Base-by-base conservation (phyloP, 2,797 vertebrate genomes). In the Chaunax sp. region DNA sequence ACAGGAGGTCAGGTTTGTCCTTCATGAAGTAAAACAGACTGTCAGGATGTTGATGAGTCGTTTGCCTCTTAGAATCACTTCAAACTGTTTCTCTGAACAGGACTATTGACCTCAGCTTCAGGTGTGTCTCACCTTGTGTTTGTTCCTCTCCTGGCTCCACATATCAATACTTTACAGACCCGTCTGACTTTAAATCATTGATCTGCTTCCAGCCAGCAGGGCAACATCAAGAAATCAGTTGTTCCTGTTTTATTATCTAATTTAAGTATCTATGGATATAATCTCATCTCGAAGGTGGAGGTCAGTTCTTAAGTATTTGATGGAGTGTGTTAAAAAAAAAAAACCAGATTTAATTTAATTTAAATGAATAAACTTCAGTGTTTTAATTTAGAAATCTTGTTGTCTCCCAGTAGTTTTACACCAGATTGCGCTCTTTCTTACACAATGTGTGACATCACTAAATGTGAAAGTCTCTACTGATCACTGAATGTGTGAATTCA, bases 401-500 rank as follows among this genome's bases (percentile, higher is more conserved):
- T 5, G 2, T 44, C 33, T 15, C 16, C 25, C 25, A 53, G 59
- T 59, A 65, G 18, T 55, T 69, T 60, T 55, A 60, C 54, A 69
- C 40, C 19, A 3, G 2, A 7, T 19, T 15, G 1, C 22, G 2
- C 20, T 0, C n/a, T 41, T 10, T 33, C 22, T 22, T 9, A 19
- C 0, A 5, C 37, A 25, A 19, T 9, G 25, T 7, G 20, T 23
- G n/a, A 54, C 23, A 18, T 49, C 25, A 20, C 18, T 38, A 1
- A 20, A 30, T 4, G 15, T 8, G 23, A 15, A 47, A 62, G 7
- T 33, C 30, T n/a, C 11, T 1, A 45, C 19, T 70, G 47, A 30
- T n/a, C 19, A 16, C 8, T 13, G 19, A 37, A 23, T 20, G 25
- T 1, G 28, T 18, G 68, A 49, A 0, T 8, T 52, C 23, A 33